Evolutionary conservation across 2,797 vertebrate genomes (phyloP).

Genomic region (Lacerta viridis): DNA sequence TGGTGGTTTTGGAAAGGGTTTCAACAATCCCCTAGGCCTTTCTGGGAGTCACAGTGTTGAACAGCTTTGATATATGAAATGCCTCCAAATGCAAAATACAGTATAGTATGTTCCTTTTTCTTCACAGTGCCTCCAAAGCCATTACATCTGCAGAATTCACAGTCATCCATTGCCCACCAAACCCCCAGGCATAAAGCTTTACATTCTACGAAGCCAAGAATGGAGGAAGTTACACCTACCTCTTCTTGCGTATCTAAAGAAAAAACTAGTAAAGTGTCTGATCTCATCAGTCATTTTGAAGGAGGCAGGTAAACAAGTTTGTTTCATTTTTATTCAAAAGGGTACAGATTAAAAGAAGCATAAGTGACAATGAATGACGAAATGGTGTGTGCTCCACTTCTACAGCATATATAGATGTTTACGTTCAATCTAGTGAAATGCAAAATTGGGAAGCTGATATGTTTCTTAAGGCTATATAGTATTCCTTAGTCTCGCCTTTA

Average conservation of each 20-base stretch:
- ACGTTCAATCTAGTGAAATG: not conserved
- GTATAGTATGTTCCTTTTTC: constrained; percentile 39
- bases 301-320: constrained; percentile 80
- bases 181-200: constrained; percentile 79
- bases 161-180: constrained; percentile 72
- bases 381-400: not conserved
- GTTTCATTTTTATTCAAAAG: constrained; percentile 19
- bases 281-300: constrained; percentile 87
- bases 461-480: not conserved
- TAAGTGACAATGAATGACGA: constrained; percentile 16
- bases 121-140: constrained; percentile 87
- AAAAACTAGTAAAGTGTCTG: constrained; percentile 83
- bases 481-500: not conserved
- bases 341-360: constrained; percentile 4
- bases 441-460: not conserved
- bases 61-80: not conserved
- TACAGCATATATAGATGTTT: not conserved
- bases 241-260: constrained; percentile 78
- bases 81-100: constrained; percentile 9
- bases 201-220: constrained; percentile 75
- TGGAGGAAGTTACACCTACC: constrained; percentile 79
- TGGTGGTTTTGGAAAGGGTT: not conserved
- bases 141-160: constrained; percentile 79
- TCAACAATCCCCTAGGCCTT: not conserved
- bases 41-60: not conserved